phyloP scores from a whole-genome alignment of 2,888 invertebrate genomes.

The Nysson spinosus region DNA sequence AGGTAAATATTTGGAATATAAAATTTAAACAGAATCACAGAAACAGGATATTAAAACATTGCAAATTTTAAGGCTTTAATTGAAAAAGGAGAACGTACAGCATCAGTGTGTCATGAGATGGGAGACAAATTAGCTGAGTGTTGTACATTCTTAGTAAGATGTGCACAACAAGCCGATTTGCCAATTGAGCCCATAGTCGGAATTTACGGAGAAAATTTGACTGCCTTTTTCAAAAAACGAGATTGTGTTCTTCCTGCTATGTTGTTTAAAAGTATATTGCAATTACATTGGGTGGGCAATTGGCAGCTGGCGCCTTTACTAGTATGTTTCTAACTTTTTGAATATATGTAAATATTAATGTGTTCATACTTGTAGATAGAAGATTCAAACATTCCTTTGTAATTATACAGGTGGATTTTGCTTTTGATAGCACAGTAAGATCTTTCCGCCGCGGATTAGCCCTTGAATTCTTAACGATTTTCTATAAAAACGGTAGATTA shows the following conservation, averaged over 20 bases:
- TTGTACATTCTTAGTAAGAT: constrained; percentile 82
- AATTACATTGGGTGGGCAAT: constrained; percentile 83
- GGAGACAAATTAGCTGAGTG: constrained; percentile 83
- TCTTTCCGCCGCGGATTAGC: constrained; percentile 84
- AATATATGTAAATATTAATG: not conserved
- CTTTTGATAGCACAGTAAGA: constrained; percentile 81
- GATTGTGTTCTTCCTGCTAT: constrained; percentile 83
- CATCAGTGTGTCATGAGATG: constrained; percentile 83
- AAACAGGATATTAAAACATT: too few relatives aligned
- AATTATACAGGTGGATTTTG: constrained; percentile 76
- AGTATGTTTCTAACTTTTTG: constrained; percentile 65
- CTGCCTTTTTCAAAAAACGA: constrained; percentile 82
- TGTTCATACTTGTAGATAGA: not conserved
- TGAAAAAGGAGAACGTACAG: constrained; percentile 82
- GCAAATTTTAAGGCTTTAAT: constrained; percentile 80
- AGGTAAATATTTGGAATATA: constrained; percentile 48
- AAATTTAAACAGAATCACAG: too few relatives aligned
- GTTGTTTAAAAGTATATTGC: constrained; percentile 83
- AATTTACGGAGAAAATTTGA: constrained; percentile 80
- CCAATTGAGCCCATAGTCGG: constrained; percentile 76
- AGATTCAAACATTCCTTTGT: constrained; percentile 4
- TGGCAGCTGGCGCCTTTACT: constrained; percentile 81
- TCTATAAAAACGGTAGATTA: constrained; percentile 82
- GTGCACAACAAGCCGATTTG: constrained; percentile 79
- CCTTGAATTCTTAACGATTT: constrained; percentile 82